These are phyloP conservation scores for Anagyrus pseudococci DNA, from an alignment of 2,888 invertebrate species.

Conservation along the genomic window DNA sequence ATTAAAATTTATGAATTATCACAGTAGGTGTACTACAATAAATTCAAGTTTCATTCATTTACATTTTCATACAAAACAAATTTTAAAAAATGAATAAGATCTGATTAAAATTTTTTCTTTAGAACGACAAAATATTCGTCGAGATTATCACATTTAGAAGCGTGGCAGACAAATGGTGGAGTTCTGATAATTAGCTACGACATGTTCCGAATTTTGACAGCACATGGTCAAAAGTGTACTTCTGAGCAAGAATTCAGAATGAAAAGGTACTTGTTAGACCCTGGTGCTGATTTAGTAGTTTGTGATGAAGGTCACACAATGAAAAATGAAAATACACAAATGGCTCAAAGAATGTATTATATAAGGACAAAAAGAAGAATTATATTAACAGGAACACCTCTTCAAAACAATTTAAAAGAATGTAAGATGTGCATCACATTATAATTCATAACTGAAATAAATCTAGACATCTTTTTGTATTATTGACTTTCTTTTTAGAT, in stretches of 20 bases:
- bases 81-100: conserved; percentile 3
- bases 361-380: conserved; percentile 67
- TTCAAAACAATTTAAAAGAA: conserved; percentile 93
- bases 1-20: conserved; percentile 80
- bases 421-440: conserved; percentile 63
- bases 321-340: conserved; percentile 87
- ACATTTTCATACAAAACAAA: neutral
- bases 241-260: conserved; percentile 56
- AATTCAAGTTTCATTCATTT: conserved; percentile 2
- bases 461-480: too few relatives aligned
- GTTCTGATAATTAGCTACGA: conserved; percentile 92
- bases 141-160: conserved; percentile 44
- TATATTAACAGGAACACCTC: conserved; percentile 94
- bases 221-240: conserved; percentile 47
- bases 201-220: conserved; percentile 74
- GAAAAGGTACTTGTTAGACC: conserved; percentile 76
- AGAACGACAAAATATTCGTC: conserved; percentile 6
- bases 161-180: conserved; percentile 82
- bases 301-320: conserved; percentile 96
- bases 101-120: neutral
- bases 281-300: conserved; percentile 88
- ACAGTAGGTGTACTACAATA: conserved; percentile 13
- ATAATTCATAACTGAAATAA: too few relatives aligned
- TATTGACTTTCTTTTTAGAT: conserved; percentile 69
- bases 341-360: conserved; percentile 71